Conservation (phyloP, 1,140 invertebrate species). For the Eriosoma lanigerum region DNA sequence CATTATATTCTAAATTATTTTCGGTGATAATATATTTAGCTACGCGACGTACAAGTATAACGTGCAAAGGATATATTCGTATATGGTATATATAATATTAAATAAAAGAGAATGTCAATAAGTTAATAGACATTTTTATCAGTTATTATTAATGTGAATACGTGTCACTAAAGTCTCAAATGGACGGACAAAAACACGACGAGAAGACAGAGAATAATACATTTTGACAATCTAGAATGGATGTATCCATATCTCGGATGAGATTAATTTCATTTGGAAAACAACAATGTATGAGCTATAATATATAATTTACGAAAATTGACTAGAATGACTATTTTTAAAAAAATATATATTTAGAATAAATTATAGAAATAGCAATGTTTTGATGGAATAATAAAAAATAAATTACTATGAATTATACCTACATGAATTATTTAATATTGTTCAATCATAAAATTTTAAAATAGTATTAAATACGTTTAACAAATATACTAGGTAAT, state of each 20-base stretch:
- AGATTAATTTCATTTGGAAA: background rate
- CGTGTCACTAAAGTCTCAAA: background rate
- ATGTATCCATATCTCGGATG: background rate
- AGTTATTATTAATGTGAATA: conserved; percentile 9
- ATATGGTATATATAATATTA: background rate
- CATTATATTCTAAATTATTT: too few relatives aligned
- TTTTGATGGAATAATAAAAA: too few relatives aligned
- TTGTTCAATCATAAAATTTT: too few relatives aligned
- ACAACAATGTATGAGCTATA: background rate
- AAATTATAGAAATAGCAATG: too few relatives aligned
- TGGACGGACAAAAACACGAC: background rate
- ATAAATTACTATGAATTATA: too few relatives aligned
- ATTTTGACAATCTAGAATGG: background rate
- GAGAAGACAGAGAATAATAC: background rate
- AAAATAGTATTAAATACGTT: too few relatives aligned
- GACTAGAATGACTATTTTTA: background rate
- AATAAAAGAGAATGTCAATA: background rate
- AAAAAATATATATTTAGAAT: too few relatives aligned
- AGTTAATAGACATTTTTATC: conserved; percentile 12
- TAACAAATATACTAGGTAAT: too few relatives aligned
- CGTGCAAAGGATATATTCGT: background rate
- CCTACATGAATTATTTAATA: too few relatives aligned
- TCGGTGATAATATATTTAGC: background rate
- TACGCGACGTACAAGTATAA: background rate
- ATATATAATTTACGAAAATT: background rate